Base-by-base conservation (phyloP, 2,797 vertebrate species). In the Platalea minor region DNA sequence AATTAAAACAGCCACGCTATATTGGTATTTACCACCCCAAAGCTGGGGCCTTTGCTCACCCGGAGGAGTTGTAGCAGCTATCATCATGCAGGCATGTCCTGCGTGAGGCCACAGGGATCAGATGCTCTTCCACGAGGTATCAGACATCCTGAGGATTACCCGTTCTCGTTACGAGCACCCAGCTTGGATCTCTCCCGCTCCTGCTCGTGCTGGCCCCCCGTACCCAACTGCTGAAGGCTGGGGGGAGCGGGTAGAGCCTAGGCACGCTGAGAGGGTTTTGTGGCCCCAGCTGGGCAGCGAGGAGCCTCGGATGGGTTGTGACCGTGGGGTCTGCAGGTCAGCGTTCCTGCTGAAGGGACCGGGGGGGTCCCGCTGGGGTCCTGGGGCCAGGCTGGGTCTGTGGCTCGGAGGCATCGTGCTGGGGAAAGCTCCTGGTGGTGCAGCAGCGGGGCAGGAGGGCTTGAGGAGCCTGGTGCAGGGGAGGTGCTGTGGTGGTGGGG, bases 151-250 rank as follows among this genome's bases (percentile, higher is more conserved):
- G 0, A 54, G 73, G 50, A 18, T 63, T 33, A 37, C 19, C 31
- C 5, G 3, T 18, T 70, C 17, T 59, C 3, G 0, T 54, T 10
- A 10, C 29, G 5, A 86, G 45, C 45, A 5, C 63, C 61, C 91
- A 48, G 63, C 59, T 56, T 61, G 78, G 70, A 59, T 57, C 54
- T 53, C 31, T 65, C 63, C 83, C 17, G 0, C 35, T 68, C 23
- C 50, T 68, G 50, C 89, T 72, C 7, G 0, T 46, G n/a, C 28
- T 51, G 45, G 28, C 20, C 17, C 24, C 41, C 50, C 0, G 0
- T 12, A 18, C 61, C 39, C 21, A 25, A 4, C 57, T 31, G n/a
- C 63, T 57, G 53, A 28, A 56, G 81, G 77, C 70, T 41, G 80
- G 73, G 46, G 64, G 69, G 68, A 96, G 63, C 10, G 3, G 73